Evolutionary conservation across 2,113 vertebrate genomes (phyloP).

Genomic region (Ginglymostoma cirratum): DNA sequence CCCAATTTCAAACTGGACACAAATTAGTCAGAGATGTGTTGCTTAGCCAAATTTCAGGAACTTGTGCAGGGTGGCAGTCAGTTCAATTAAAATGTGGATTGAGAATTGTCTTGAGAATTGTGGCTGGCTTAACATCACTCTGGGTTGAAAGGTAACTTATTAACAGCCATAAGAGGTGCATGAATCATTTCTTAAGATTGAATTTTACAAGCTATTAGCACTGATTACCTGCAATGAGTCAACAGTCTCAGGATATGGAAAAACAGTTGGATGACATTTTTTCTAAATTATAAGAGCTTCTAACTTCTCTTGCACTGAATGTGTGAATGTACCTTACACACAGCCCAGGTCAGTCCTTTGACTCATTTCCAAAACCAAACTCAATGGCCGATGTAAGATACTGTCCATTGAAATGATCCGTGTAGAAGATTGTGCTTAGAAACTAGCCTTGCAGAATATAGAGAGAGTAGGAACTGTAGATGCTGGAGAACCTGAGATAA

Average conservation of each 20-base stretch:
- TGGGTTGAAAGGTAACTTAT: not conserved
- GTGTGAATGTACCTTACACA: not conserved
- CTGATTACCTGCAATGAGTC: not conserved
- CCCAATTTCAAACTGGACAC: not conserved
- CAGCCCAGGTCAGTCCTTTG: not conserved
- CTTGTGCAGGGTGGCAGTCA: not conserved
- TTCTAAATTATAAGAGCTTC: not conserved
- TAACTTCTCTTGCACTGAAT: not conserved
- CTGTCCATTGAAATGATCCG: not conserved
- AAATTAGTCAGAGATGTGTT: not conserved
- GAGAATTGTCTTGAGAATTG: not conserved
- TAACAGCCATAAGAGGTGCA: not conserved
- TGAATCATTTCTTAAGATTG: not conserved
- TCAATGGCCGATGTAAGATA: not conserved
- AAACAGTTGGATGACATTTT: not conserved
- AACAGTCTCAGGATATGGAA: not conserved
- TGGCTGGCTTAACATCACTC: not conserved
- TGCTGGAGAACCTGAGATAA: no score
- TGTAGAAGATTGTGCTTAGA: not conserved
- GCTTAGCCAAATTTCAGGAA: not conserved
- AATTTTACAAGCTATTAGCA: not conserved
- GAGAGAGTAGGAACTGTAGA: no score
- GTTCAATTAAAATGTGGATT: not conserved
- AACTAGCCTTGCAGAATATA: no score
- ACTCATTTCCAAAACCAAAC: no score